phyloP scores from a whole-genome alignment of 2,888 invertebrate genomes.

The Pristionchus arcanus region DNA sequence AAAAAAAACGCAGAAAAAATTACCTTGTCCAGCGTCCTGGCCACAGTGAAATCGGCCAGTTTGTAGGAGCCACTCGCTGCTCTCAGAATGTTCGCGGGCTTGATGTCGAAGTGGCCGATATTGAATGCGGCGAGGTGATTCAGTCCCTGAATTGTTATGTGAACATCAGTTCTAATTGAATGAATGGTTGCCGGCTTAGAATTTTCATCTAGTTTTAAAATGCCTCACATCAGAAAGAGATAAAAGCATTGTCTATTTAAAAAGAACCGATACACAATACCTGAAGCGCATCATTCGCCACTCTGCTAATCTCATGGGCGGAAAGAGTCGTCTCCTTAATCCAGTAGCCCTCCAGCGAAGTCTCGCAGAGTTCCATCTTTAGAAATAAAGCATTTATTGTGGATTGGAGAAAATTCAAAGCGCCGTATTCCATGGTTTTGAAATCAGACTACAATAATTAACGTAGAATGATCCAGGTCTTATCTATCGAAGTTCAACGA shows the following conservation, averaged over 20 bases:
- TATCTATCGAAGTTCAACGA: no score
- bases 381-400: no score
- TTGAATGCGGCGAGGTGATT: not conserved
- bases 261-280: not conserved
- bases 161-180: no score
- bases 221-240: no score
- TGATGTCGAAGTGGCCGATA: conserved; percentile 22
- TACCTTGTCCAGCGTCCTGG: not conserved
- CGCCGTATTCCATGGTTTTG: not conserved
- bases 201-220: no score
- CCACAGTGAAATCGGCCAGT: conserved; percentile 12
- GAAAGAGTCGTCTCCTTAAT: not conserved
- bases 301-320: not conserved
- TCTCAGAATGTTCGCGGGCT: conserved; percentile 25
- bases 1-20: not conserved
- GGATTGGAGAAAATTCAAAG: not conserved
- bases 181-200: no score
- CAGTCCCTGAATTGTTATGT: not conserved
- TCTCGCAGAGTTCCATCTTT: conserved; percentile 16
- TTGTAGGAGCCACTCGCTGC: not conserved
- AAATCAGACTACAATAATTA: no score
- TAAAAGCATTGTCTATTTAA: no score
- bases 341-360: not conserved
- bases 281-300: not conserved
- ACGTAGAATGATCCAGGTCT: no score